Evolutionary conservation across 2,797 vertebrate genomes (phyloP), one percentile per base, ranked within the genome.

Genomic region (Thalassophryne amazonica): DNA sequence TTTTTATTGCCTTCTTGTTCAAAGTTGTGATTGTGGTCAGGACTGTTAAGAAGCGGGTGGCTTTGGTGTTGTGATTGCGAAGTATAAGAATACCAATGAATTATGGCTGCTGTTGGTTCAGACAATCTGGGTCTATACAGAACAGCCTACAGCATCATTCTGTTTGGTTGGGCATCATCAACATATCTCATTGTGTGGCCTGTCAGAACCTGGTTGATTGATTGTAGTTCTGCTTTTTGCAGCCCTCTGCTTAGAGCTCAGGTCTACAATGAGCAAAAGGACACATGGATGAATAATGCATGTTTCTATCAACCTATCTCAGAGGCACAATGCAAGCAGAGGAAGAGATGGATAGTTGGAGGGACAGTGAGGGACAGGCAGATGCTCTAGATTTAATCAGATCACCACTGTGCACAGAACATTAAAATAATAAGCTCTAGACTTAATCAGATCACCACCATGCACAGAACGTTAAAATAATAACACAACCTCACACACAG

Each of bases 221-320:
- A 87, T 85, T 80, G 67, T 71, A 75, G 57, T 68, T 76, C 38
- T 59, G 57, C 64, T 71, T 57, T 58, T 57, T 58, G 76, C 76
- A 47, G 51, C 60, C 63, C 61, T 66, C 39, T 59, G 71, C 75
- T 83, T 61, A 57, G 46, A 70, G 75, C 77, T 75, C 68, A 45
- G 58, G 57, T 58, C 41, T 43, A 66, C 83, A 81, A 53, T 83
- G 83, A 84, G 84, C 87, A 76, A 69, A 69, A 78, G 73, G 81
- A 82, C 69, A 60, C 53, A 11, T 19, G 27, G 51, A 85, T 87
- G 79, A 87, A 88, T 88, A 81, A 88, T 84, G 68, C 76, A 89
- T 85, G 59, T 65, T 57, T 61, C 5, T 70, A 73, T 85, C 77
- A 84, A 60, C 73, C 64, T 57, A 68, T 83, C 69, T 76, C 43